phyloP scores from a whole-genome alignment of 2,797 vertebrate genomes.

The Lates japonicus region DNA sequence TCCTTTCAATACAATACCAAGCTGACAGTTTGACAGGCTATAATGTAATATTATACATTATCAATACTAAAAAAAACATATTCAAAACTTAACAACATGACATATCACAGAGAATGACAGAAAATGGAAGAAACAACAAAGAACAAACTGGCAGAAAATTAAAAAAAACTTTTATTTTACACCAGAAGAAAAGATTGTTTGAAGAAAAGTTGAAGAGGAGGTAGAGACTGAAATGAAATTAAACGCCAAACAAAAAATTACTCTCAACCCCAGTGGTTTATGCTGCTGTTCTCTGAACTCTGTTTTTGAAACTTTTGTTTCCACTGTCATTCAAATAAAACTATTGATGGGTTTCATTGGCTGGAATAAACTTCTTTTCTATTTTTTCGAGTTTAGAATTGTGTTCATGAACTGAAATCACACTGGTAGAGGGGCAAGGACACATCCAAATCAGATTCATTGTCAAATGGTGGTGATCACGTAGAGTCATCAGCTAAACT shows the following conservation, averaged over 20 bases:
- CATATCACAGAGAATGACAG: conserved; percentile 17
- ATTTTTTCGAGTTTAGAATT: conserved; percentile 34
- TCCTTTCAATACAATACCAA: conserved; percentile 41
- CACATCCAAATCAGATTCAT: conserved; percentile 36
- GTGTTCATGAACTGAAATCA: background rate
- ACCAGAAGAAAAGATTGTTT: conserved; percentile 5
- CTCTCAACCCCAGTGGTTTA: background rate
- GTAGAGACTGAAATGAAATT: conserved; percentile 23
- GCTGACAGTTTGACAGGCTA: conserved; percentile 68
- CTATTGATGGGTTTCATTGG: background rate
- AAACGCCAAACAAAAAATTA: conserved; percentile 16
- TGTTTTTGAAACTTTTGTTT: conserved; percentile 30
- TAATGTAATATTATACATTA: conserved; percentile 61
- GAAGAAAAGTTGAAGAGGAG: conserved; percentile 21
- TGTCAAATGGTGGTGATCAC: conserved; percentile 1
- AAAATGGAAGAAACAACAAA: conserved; percentile 11
- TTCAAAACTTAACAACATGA: conserved; percentile 7
- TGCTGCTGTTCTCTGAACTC: conserved; percentile 20
- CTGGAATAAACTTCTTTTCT: conserved; percentile 9
- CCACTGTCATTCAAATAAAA: conserved; percentile 31
- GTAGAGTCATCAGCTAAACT: background rate
- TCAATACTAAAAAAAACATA: conserved; percentile 41
- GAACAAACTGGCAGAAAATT: background rate
- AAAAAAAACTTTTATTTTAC: conserved; percentile 1
- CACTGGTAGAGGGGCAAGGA: conserved; percentile 27